Percentiles rank a stretch among this genome's conserved stretches.
These are phyloP conservation scores for Cotesia chilonis DNA, from an alignment of 1,140 invertebrate genomes.

Conservation along the genomic window DNA sequence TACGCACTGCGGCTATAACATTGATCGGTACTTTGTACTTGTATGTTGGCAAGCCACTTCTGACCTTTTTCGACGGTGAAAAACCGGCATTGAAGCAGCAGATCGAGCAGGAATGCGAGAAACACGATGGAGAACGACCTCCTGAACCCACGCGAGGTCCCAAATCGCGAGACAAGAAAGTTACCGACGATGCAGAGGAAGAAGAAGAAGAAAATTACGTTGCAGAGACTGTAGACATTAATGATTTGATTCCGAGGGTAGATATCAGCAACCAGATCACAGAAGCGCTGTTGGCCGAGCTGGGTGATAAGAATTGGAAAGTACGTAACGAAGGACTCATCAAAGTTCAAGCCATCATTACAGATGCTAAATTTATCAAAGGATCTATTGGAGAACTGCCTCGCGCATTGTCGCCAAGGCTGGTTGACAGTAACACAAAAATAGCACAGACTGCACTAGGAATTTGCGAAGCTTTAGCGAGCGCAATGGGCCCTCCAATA, in stretches of 20 bases:
- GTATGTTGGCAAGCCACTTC: conserved; percentile 80
- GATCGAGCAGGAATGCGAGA: conserved; percentile 88
- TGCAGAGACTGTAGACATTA: conserved; percentile 66
- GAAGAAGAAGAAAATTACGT: conserved; percentile 67
- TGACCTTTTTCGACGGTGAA: conserved; percentile 86
- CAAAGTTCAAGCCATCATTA: conserved; percentile 79
- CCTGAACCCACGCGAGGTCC: conserved; percentile 76
- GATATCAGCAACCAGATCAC: conserved; percentile 90
- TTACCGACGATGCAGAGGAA: conserved; percentile 61
- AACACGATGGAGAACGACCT: conserved; percentile 76
- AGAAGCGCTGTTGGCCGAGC: conserved; percentile 79
- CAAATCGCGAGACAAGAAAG: conserved; percentile 40
- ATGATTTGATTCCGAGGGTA: conserved; percentile 77
- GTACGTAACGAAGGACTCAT: conserved; percentile 84
- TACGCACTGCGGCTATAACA: conserved; percentile 78
- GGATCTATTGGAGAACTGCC: conserved; percentile 84
- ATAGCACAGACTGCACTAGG: conserved; percentile 83
- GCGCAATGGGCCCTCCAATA: conserved; percentile 81
- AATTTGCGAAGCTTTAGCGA: conserved; percentile 82
- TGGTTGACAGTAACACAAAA: conserved; percentile 91
- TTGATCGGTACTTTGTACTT: conserved; percentile 79
- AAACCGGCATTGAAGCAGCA: conserved; percentile 86
- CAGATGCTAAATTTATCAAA: conserved; percentile 82
- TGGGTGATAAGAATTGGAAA: conserved; percentile 96
- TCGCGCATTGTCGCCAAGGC: conserved; percentile 76